These are phyloP conservation scores for Kryptolebias ocellatus DNA, from an alignment of 2,797 vertebrate species.

Conservation along the genomic window DNA sequence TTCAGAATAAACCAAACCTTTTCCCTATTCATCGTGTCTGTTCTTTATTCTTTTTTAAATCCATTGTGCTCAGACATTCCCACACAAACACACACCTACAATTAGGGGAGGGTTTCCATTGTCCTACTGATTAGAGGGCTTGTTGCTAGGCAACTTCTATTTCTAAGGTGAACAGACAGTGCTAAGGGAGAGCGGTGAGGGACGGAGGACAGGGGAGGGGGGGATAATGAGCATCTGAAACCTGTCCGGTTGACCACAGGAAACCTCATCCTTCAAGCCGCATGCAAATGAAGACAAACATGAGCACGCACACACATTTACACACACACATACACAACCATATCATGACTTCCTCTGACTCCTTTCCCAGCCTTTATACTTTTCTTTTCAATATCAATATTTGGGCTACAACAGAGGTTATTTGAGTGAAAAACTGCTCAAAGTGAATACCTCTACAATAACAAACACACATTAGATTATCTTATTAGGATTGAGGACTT, in stretches of 20 bases:
- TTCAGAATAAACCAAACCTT: conserved; percentile 13
- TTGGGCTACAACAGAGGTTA: conserved; percentile 50
- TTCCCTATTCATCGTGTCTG: conserved; percentile 18
- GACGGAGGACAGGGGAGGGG: conserved; percentile 23
- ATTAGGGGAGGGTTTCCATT: conserved; percentile 63
- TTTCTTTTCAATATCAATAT: conserved; percentile 3
- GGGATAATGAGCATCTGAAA: conserved; percentile 48
- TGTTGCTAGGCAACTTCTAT: conserved; percentile 80
- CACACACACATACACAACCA: conserved; percentile 14
- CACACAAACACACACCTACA: conserved; percentile 53
- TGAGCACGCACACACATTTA: conserved; percentile 15
- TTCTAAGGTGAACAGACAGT: conserved; percentile 68
- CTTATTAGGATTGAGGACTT: too few species aligned
- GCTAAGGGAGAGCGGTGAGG: conserved; percentile 39
- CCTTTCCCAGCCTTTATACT: neutral
- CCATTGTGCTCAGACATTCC: conserved; percentile 30
- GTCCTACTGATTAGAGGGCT: conserved; percentile 53
- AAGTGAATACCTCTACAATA: neutral
- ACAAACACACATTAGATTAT: too few species aligned
- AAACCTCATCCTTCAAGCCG: conserved; percentile 46
- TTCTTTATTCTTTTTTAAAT: neutral
- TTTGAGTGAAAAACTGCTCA: neutral
- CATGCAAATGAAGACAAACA: conserved; percentile 43
- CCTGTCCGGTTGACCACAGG: conserved; percentile 43
- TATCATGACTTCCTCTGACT: conserved; percentile 2